A percentile compares a stretch with the other conserved stretches of the same genome.
phyloP scores from a whole-genome alignment of 2,113 vertebrate species.

The Agapornis roseicollis region DNA sequence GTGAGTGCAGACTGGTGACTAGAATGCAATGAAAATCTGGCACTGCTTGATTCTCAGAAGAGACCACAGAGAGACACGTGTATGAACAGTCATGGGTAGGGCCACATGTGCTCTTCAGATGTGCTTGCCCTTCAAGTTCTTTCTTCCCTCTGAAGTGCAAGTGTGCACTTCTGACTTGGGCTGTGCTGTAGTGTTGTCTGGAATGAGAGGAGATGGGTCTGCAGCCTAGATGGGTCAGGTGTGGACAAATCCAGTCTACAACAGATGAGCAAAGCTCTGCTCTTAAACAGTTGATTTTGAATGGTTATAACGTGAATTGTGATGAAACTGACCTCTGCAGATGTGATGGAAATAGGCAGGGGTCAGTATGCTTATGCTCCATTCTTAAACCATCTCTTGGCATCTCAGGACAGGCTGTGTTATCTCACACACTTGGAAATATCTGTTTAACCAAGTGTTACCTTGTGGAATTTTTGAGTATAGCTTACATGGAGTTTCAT shows the following conservation, averaged over 20 bases:
- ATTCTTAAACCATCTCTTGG: not conserved
- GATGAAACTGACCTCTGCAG: not conserved
- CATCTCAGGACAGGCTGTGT: not conserved
- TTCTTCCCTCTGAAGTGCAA: not conserved
- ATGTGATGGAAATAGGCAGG: not conserved
- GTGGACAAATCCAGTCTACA: not conserved
- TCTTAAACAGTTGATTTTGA: not conserved
- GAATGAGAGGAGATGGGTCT: not conserved
- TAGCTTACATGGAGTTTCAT: not conserved
- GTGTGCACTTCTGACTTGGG: accelerated
- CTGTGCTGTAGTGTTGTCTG: not conserved
- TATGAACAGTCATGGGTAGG: not conserved
- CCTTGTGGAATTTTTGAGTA: not conserved
- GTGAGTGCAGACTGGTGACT: not conserved
- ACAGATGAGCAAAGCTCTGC: not conserved
- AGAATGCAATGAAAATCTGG: not conserved
- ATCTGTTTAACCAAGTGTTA: not conserved
- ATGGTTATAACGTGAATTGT: not conserved
- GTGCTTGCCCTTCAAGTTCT: not conserved
- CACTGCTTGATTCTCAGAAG: not conserved
- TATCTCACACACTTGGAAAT: not conserved
- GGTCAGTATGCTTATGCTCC: not conserved
- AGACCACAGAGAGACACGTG: not conserved
- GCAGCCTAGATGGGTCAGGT: not conserved
- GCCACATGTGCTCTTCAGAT: not conserved